Evolutionary conservation across 2,797 vertebrate genomes (phyloP).

Genomic region (Balearica regulorum): DNA sequence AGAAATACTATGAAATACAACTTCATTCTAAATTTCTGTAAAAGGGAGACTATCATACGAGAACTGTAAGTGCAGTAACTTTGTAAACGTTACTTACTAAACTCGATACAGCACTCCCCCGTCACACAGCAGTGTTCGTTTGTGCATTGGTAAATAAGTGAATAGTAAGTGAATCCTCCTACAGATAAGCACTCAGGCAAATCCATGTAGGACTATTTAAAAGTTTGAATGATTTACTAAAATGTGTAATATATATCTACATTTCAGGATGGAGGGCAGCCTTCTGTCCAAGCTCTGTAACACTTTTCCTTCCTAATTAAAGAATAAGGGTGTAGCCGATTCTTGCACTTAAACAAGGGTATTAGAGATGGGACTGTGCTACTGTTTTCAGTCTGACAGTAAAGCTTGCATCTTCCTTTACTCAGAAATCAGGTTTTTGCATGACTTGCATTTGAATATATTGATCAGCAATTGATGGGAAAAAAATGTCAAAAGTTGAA

Average conservation of each 20-base stretch:
- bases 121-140: neutral
- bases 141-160: rapidly evolving
- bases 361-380: neutral
- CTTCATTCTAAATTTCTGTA: neutral
- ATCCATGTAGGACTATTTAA: neutral
- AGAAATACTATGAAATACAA: neutral
- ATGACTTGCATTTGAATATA: conserved; percentile 37
- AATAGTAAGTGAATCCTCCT: neutral
- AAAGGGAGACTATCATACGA: neutral
- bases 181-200: neutral
- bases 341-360: neutral
- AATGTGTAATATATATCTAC: neutral
- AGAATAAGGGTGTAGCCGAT: neutral
- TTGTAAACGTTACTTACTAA: rapidly evolving
- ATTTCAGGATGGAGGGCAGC: neutral
- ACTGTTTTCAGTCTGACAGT: neutral
- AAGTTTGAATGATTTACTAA: neutral
- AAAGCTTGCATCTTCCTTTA: neutral
- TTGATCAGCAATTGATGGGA: neutral
- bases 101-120: rapidly evolving
- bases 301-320: neutral
- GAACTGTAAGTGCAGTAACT: neutral
- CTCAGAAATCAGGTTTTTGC: conserved; percentile 14
- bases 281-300: neutral
- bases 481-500: neutral